phyloP scores from a whole-genome alignment of 2,888 invertebrate species.

The Morinoia aosen region DNA sequence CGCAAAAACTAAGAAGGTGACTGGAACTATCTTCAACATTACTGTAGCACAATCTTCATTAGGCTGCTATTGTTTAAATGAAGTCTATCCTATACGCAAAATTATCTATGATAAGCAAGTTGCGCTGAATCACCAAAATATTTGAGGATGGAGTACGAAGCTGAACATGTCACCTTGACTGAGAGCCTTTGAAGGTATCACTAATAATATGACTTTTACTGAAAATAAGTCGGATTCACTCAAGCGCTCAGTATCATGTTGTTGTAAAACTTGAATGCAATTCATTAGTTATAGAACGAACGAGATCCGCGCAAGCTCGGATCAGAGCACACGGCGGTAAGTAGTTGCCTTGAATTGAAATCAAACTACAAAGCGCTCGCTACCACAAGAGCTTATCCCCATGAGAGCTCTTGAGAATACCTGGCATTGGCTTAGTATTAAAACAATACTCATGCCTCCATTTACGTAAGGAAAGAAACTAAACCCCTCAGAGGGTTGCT shows the following conservation, averaged over 20 bases:
- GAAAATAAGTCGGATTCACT: no score
- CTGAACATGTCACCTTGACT: neutral
- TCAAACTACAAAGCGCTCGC: neutral
- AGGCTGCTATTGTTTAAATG: no score
- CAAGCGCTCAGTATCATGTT: no score
- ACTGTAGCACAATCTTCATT: no score
- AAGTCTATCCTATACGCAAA: no score
- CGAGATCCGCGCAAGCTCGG: neutral
- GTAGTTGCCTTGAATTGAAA: neutral
- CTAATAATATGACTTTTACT: no score
- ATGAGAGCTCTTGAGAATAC: neutral
- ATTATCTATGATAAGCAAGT: no score
- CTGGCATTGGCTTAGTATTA: neutral
- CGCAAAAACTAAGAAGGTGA: no score
- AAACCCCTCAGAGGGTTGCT: neutral
- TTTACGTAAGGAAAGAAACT: neutral
- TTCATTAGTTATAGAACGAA: neutral
- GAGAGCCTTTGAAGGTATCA: no score
- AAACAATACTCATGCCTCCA: neutral
- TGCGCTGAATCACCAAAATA: neutral
- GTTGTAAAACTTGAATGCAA: no score
- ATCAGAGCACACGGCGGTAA: neutral
- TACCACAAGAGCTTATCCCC: neutral
- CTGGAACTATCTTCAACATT: no score
- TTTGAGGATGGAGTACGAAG: neutral